phyloP scores from a whole-genome alignment of 1,140 invertebrate species.

The Varroa destructor region DNA sequence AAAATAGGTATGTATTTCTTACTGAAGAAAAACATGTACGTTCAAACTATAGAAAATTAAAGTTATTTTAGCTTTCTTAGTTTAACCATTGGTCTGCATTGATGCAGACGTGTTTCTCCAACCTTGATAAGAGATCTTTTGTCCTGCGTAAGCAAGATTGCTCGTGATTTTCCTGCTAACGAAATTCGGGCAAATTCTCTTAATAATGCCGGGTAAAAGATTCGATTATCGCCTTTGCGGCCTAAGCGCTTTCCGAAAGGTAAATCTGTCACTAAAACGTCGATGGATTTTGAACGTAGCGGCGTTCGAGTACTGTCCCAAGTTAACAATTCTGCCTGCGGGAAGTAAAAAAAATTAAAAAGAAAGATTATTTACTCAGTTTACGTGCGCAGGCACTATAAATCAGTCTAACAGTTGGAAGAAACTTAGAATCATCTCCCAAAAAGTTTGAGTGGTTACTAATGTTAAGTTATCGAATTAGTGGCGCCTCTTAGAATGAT shows the following conservation, averaged over 20 bases:
- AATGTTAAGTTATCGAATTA: too few species aligned
- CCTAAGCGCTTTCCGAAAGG: conserved; percentile 50
- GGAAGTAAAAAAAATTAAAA: conserved; percentile 3
- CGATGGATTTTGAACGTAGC: conserved; percentile 44
- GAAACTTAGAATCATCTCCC: too few species aligned
- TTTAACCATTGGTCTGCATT: too few species aligned
- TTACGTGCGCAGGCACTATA: too few species aligned
- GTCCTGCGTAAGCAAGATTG: conserved; percentile 48
- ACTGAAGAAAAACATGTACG: too few species aligned
- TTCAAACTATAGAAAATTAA: too few species aligned
- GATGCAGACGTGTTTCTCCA: not conserved
- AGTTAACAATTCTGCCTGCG: conserved; percentile 38
- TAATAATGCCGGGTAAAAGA: conserved; percentile 45
- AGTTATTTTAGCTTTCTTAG: too few species aligned
- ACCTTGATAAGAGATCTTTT: conserved; percentile 43
- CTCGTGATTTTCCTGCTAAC: conserved; percentile 41
- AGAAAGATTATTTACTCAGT: conserved; percentile 7
- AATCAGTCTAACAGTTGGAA: too few species aligned
- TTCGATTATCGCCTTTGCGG: conserved; percentile 43
- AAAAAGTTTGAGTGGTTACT: too few species aligned
- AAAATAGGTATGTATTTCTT: too few species aligned
- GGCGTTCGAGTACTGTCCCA: conserved; percentile 46
- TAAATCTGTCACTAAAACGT: conserved; percentile 48
- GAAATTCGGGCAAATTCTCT: conserved; percentile 45
- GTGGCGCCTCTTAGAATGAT: too few species aligned